Base-by-base conservation (phyloP, 2,797 vertebrate genomes). In the Alfaro cultratus region DNA sequence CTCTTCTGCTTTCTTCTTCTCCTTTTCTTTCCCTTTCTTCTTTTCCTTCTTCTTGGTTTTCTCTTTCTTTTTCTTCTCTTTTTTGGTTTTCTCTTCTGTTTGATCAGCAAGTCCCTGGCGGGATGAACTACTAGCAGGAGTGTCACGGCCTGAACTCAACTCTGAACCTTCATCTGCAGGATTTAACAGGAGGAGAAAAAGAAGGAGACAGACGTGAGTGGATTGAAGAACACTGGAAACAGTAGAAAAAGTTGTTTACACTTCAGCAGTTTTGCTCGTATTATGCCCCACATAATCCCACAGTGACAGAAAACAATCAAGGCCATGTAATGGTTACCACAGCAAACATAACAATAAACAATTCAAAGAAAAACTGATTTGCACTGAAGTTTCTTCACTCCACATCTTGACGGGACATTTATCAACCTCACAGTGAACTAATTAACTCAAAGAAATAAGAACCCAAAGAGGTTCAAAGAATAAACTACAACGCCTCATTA, bases 41-140 rank as follows among this genome's bases (percentile, higher is more conserved):
- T 97, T 97, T 41, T 97, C 97, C 81, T 97, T 99, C 80, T 98
- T 98, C 92, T 97, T 97, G 0, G 62, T 77, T 90, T 98, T 98
- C 34, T 94, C 96, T 92, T 97, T 98, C 81, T 96, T 96, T 87
- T 98, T 99, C 90, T 97, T 97, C 80, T 95, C 93, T 83, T 97
- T 97, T 74, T 95, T 96, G 93, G 95, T 94, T 75, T 92, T 93
- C 73, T 92, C 80, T 29, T 97, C 96, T 26, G 88, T 91, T 64
- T 88, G 92, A 83, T 97, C 96, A 5, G 91, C 80, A 1, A 73
- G 93, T 73, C 96, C 96, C 67, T 95, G 95, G 87, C 94, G 92
- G 21, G 91, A 93, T 3, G 96, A 97, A 86, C 96, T 96, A 83
- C 95, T 96, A 55, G 96, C 97, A 9, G 96, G 97, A 75, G 96